Base-by-base conservation (phyloP, 2,113 vertebrate species). In the Etia nguti region DNA sequence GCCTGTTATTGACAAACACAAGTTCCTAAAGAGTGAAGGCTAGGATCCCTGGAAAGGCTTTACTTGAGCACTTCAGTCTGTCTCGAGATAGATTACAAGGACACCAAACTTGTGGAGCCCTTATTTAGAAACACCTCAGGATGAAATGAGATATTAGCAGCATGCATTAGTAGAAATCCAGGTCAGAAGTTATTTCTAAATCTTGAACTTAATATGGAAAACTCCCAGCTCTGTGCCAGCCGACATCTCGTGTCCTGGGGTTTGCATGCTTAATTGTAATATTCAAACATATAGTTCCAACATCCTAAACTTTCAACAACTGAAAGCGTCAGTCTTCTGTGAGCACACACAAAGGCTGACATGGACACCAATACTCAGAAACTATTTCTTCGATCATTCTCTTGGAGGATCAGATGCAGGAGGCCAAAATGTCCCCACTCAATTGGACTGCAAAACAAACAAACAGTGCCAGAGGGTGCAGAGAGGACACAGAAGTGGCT, bases 171-270 rank as follows among this genome's bases (percentile, higher is more conserved):
- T 29, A 79, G 38, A 90, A 90, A 93, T 93, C 83, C 81, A 91
- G 85, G 92, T 84, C 89, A 92, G 55, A 10, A 73, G 82, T 90
- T 88, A 90, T 93, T 92, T 92, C 85, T 79, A 86, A 81, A 73
- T 48, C 73, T 85, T 88, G 24, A 87, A 82, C 36, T 87, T 75
- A 59, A 75, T 83, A 38, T 77, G 90, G 90, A 91, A 92, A 93
- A 90, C 50, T 88, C 85, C 60, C 88, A 55, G 56, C 59, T 84
- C 68, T 46, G 59, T 60, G 91, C 88, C 79, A 84, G 81, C 54
- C 8, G 41, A 84, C 86, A 11, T 80, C 81, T 50, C 43, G 41
- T n/a, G 18, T 90, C 79, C 31, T 55, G 2, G 73, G 50, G 12
- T 29, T 57, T 6, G 55, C 48, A 85, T 89, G 85, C 80, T 82